Base-by-base conservation (phyloP, 2,113 vertebrate species). In the Mungos mungo region DNA sequence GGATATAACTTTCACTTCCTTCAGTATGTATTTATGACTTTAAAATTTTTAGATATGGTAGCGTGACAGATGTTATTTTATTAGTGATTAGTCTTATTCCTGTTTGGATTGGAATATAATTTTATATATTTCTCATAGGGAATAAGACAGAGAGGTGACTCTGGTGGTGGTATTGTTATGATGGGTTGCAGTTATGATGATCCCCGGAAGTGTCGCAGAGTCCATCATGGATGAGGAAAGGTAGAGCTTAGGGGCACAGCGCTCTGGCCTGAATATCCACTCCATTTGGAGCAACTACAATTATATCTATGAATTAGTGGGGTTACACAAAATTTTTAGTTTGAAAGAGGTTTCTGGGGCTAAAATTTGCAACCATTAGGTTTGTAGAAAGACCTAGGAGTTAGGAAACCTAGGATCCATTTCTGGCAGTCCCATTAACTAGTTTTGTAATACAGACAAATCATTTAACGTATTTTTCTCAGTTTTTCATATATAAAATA, bases 91-190 rank as follows among this genome's bases (percentile, higher is more conserved):
- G 29, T 89, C 50, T 81, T 81, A 60, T 33, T 91, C 65, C 45
- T 92, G 65, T 94, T 92, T 88, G 41, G 38, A 38, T 88, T 95
- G 33, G n/a, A 82, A 54, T 79, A 65, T 82, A 82, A 77, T 21
- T 71, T 89, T 47, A 54, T 92, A 79, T 23, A 45, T 93, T 97
- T 85, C 63, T 31, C 14, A 63, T 86, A 65, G 47, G 63, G 18
- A 80, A 35, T 87, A n/a, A 82, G 50, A 74, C 47, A 69, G 29
- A 80, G 16, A 45, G n/a, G 65, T 88, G 89, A 94, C 25, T 92
- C 79, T 96, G 63, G 50, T 95, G 79, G 25, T 38, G 33, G 5
- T 86, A 47, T 25, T 95, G 93, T 95, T 80, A 92, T 3, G 60
- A 7, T 27, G 2, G 72, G 66, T 38, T 57, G 76, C 47, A 85